These are phyloP conservation scores for Pollenia angustigena DNA, from an alignment of 2,888 invertebrate species.

Conservation along the genomic window DNA sequence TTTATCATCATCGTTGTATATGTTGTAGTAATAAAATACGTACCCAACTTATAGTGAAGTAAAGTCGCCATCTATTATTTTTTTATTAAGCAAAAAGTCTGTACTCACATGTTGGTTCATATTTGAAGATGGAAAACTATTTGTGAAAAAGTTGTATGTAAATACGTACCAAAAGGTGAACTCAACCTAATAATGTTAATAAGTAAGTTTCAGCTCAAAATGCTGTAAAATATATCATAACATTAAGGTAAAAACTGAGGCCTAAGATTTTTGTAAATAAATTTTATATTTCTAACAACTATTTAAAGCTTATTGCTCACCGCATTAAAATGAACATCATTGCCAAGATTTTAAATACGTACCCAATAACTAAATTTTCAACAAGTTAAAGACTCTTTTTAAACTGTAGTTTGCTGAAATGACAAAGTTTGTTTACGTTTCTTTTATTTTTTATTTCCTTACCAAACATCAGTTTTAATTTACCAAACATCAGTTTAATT, in stretches of 20 bases:
- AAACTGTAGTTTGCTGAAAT: constrained; percentile 65
- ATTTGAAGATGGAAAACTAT: constrained; percentile 46
- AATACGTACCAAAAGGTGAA: constrained; percentile 63
- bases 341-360: constrained; percentile 53
- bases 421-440: constrained; percentile 70
- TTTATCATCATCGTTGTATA: constrained; percentile 26
- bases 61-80: constrained; percentile 50
- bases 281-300: constrained; percentile 60
- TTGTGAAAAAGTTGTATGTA: constrained; percentile 31
- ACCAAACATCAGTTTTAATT: constrained; percentile 47
- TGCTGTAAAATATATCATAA: constrained; percentile 66
- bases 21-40: constrained; percentile 39
- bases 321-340: constrained; percentile 37
- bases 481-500: constrained; percentile 44
- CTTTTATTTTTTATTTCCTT: constrained; percentile 60
- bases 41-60: constrained; percentile 54
- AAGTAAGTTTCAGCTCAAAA: constrained; percentile 57
- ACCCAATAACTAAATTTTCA: constrained; percentile 67
- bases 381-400: constrained; percentile 27
- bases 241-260: constrained; percentile 44
- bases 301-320: constrained; percentile 64
- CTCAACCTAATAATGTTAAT: constrained; percentile 40
- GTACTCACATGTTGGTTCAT: constrained; percentile 66
- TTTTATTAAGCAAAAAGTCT: constrained; percentile 42
- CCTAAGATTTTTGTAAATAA: constrained; percentile 49